These are phyloP conservation scores for Grapholita molesta DNA, from an alignment of 1,140 invertebrate species.

Conservation along the genomic window DNA sequence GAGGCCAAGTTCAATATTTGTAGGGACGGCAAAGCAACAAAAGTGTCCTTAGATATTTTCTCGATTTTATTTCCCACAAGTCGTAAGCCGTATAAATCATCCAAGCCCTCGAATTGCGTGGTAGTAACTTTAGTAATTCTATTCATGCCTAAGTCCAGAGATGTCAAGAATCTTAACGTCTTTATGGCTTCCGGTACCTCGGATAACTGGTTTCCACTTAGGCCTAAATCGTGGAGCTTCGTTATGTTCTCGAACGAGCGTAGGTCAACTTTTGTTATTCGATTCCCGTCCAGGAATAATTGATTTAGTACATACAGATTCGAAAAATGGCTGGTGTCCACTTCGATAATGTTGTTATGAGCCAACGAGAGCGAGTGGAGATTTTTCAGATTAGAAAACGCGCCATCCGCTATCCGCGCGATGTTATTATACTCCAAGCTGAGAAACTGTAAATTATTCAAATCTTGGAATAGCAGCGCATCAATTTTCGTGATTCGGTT, in stretches of 20 bases:
- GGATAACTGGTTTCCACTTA: slow-evolving; percentile 87
- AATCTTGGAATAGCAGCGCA: slow-evolving; percentile 85
- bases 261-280: slow-evolving; percentile 83
- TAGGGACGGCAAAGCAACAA: slow-evolving; percentile 81
- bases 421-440: slow-evolving; percentile 88
- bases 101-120: slow-evolving; percentile 81
- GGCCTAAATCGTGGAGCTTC: slow-evolving; percentile 87
- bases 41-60: slow-evolving; percentile 84
- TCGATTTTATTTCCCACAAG: slow-evolving; percentile 84
- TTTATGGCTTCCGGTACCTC: slow-evolving; percentile 86
- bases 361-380: slow-evolving; percentile 87
- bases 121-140: slow-evolving; percentile 82
- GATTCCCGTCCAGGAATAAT: slow-evolving; percentile 87
- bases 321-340: slow-evolving; percentile 85
- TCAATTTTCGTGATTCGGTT: slow-evolving; percentile 88
- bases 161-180: slow-evolving; percentile 83
- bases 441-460: slow-evolving; percentile 87
- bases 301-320: slow-evolving; percentile 88
- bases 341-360: slow-evolving; percentile 84
- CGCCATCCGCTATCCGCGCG: slow-evolving; percentile 84
- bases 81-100: slow-evolving; percentile 81
- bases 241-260: slow-evolving; percentile 90
- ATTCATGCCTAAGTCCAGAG: slow-evolving; percentile 90
- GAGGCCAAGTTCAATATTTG: slow-evolving; percentile 84
- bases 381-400: slow-evolving; percentile 87